Evolutionary conservation across 2,888 invertebrate genomes (phyloP), one percentile per base, ranked within the genome.

Genomic region (Drosophila rellima): DNA sequence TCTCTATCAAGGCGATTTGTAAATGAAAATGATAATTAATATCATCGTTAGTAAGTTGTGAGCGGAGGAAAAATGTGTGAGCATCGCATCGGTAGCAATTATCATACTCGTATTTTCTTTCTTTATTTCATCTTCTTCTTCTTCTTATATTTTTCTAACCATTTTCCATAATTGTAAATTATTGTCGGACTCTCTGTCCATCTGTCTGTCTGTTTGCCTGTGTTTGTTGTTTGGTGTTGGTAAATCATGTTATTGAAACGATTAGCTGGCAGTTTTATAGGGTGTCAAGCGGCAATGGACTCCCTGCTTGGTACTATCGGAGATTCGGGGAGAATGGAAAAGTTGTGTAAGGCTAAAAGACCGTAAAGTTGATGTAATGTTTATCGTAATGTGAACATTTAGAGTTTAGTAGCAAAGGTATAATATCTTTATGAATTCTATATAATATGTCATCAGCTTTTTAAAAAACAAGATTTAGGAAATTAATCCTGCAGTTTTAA

Each of bases 1-100:
- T 51, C 23, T 57, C 52, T 40, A 48, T 54, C 64, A 6, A 11
- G 31, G 15, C 80, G 80, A 82, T 87, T 87, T 86, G 88, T 85
- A 76, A 87, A 74, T 71, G 75, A 68, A 86, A 73, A 87, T 87
- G 74, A 87, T 86, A 86, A 86, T 86, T 86, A 86, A 86, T 87
- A 87, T 80, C 82, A 86, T 86, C 85, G 85, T 85, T 87, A 85
- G 74, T 45, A 18, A 20, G 45, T 39, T 67, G 47, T 40, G 59
- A 55, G 44, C 23, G 45, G 11, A 11, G 59, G 52, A 45, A 42
- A 61, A 48, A 35, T 54, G 55, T 51, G 62, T 61, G 54, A 65
- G 54, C 60, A 17, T 39, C 57, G 37, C 52, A 70, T 74, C 82
- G 74, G 85, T 82, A 78, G 78, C 82, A 84, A 84, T 87, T 84